Conservation (phyloP, 2,797 vertebrate genomes). For the Catostomus latipinnis region DNA sequence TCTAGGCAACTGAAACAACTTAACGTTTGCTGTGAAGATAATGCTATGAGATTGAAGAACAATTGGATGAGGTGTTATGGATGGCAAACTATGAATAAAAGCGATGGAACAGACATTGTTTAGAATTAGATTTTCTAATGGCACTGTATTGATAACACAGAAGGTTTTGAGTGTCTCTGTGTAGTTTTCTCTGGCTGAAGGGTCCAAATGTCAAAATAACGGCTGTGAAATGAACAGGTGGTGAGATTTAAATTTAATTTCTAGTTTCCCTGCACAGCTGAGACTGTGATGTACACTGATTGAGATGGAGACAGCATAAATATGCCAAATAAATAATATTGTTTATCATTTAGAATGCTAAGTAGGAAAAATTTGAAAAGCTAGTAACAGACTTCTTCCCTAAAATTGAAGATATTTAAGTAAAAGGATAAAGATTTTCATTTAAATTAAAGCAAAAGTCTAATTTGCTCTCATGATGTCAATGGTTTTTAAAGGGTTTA, state of each 20-base stretch:
- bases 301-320: neutral
- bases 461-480: neutral
- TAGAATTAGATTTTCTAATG: neutral
- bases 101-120: neutral
- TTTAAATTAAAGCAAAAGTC: neutral
- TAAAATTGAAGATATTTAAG: neutral
- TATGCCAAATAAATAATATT: neutral
- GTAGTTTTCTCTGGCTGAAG: neutral
- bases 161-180: neutral
- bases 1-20: constrained; percentile 42
- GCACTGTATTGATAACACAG: neutral
- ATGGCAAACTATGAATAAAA: neutral
- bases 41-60: constrained; percentile 40
- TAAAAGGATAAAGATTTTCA: neutral
- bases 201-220: neutral
- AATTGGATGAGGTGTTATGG: constrained; percentile 31
- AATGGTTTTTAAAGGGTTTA: neutral
- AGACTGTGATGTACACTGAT: neutral
- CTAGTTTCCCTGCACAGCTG: neutral
- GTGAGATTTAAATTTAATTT: neutral
- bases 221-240: neutral
- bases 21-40: constrained; percentile 35
- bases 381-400: neutral
- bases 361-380: neutral
- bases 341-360: too few species aligned